A percentile compares a stretch with the other conserved stretches of the same genome.
Conservation (phyloP, 2,113 vertebrate species). For the Smithornis capensis region DNA sequence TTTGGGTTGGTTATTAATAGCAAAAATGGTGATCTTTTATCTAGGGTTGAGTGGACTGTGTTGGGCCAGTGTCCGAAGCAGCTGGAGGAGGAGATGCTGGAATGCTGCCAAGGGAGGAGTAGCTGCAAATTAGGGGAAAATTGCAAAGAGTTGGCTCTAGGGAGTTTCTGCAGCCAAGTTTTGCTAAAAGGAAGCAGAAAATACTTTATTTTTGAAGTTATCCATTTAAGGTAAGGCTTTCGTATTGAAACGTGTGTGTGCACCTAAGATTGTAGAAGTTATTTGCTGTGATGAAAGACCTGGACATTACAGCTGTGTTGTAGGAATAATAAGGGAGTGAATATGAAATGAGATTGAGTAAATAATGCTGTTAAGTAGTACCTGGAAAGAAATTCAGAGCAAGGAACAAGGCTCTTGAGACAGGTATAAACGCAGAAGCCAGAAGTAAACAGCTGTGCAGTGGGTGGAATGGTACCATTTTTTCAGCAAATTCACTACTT, state of each 20-base stretch:
- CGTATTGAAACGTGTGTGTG: background rate
- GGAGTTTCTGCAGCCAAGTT: background rate
- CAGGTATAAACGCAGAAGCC: background rate
- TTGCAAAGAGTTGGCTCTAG: background rate
- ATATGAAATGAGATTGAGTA: background rate
- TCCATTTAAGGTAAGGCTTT: background rate
- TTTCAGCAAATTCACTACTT: background rate
- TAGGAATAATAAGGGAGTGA: background rate
- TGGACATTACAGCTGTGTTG: background rate
- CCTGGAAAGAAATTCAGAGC: background rate
- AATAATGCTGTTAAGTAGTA: background rate
- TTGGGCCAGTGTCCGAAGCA: background rate
- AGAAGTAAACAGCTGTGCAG: background rate
- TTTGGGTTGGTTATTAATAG: constrained; percentile 1
- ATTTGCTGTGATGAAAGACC: background rate
- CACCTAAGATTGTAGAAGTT: background rate
- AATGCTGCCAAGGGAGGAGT: background rate
- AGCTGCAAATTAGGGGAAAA: background rate
- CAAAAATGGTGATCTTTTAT: background rate
- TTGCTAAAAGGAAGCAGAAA: background rate
- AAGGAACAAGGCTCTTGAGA: background rate
- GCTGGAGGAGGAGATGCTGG: background rate
- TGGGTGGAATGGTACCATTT: background rate
- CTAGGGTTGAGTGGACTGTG: background rate
- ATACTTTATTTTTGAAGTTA: background rate